Base-by-base conservation (phyloP, 2,113 vertebrate species). In the Microcebus jonahi region DNA sequence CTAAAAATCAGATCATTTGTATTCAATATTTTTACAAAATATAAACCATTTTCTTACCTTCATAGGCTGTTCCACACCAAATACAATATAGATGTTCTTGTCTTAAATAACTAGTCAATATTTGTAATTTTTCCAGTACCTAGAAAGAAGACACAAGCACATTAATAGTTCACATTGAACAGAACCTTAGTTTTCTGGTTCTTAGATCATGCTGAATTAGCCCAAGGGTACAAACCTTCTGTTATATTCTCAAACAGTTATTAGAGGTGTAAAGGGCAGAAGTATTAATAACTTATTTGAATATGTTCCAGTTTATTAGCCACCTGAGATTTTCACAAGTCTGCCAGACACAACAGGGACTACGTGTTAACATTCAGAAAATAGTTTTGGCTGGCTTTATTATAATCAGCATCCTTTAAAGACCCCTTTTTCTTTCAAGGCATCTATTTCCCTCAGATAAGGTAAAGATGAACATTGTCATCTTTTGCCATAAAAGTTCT, bases 11-110 rank as follows among this genome's bases (percentile, higher is more conserved):
- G 34, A 50, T 13, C 9, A 79, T 34, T 82, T 55, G 36, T 59
- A 42, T 76, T 70, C 61, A 93, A 3, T 80, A 91, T 65, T 93
- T 91, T 53, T n/a, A 7, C 34, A 68, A 79, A 75, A 34, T 36
- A 53, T 48, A 21, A 94, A 57, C 8, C 34, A 88, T 95, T 79
- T n/a, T 96, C 98, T 97, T 98, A 99, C 99, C 99, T 98, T 99
- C 99, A 95, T 99, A 99, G 6, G 99, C 98, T 45, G 99, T 99
- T 95, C 99, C 99, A 98, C 99, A 99, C 99, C 99, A 99, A 96
- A 99, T 98, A 98, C 99, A 99, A 83, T 99, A 99, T 21, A 99
- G 98, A 98, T 99, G 99, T 65, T 99, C 68, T 96, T 98, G 98
- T 98, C 99, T 99, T 97, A 99, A 96, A 97, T 99, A 99, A 11